Evolutionary conservation across 2,888 invertebrate species (phyloP).

Genomic region (Eupithecia insigniata): DNA sequence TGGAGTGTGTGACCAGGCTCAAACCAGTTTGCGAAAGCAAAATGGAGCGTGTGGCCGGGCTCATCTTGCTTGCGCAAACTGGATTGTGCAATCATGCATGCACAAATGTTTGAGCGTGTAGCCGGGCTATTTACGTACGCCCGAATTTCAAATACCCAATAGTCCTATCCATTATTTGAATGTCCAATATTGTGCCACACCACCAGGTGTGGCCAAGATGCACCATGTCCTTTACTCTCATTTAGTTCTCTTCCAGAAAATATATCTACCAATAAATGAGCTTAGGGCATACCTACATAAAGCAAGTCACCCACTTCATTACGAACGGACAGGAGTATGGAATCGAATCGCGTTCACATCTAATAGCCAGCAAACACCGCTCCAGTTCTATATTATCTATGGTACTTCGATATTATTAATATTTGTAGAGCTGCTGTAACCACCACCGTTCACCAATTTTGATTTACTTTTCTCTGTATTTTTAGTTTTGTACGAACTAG

Average conservation of each 20-base stretch:
- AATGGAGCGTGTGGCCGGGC: too few species aligned
- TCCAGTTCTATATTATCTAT: constrained; percentile 74
- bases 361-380: constrained; percentile 79
- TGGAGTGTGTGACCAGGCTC: too few species aligned
- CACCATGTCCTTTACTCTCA: background rate
- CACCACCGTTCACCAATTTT: background rate
- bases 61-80: too few species aligned
- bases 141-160: too few species aligned
- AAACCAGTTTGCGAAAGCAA: too few species aligned
- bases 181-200: too few species aligned
- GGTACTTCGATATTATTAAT: constrained; percentile 64
- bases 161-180: too few species aligned
- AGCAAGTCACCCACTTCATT: constrained; percentile 68
- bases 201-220: too few species aligned
- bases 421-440: constrained; percentile 57
- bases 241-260: background rate
- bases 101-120: too few species aligned
- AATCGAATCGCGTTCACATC: constrained; percentile 79
- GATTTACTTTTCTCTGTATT: background rate
- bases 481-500: background rate
- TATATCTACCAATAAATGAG: background rate
- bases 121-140: too few species aligned
- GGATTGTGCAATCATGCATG: too few species aligned
- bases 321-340: constrained; percentile 63
- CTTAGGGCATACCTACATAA: background rate